phyloP scores from a whole-genome alignment of 2,888 invertebrate species.

The Agonopterix alstromeriana region DNA sequence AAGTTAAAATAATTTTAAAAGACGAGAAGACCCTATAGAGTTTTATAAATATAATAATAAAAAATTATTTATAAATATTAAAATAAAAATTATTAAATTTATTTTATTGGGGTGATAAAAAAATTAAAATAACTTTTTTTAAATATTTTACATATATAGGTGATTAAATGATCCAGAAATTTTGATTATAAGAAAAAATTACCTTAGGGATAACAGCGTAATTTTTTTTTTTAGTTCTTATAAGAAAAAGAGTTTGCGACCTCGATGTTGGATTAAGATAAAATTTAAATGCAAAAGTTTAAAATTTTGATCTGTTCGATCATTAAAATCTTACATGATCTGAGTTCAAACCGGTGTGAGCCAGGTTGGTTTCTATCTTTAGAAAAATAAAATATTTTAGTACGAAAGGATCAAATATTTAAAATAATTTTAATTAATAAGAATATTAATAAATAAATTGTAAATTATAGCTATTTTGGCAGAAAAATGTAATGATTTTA shows the following conservation, averaged over 20 bases:
- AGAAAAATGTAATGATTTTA: conserved; percentile 84
- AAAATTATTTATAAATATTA: conserved; percentile 42
- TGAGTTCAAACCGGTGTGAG: conserved; percentile 92
- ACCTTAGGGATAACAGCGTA: conserved; percentile 92
- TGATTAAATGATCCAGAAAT: conserved; percentile 75
- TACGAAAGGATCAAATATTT: conserved; percentile 86
- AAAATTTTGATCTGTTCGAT: conserved; percentile 87
- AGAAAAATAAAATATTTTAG: conserved; percentile 77
- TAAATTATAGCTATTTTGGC: conserved; percentile 72
- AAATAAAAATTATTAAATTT: conserved; percentile 36
- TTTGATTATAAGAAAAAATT: conserved; percentile 82
- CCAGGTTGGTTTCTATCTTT: conserved; percentile 92
- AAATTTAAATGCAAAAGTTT: conserved; percentile 81
- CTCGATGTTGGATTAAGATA: conserved; percentile 93
- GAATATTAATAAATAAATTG: conserved; percentile 43
- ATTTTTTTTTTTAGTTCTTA: conserved; percentile 85
- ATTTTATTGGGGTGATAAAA: conserved; percentile 81
- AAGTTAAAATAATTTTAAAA: conserved; percentile 80
- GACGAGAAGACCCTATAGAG: conserved; percentile 90
- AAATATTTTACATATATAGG: conserved; percentile 37
- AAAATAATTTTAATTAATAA: conserved; percentile 61
- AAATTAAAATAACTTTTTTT: conserved; percentile 78
- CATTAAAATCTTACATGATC: conserved; percentile 90
- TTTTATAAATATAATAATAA: conserved; percentile 66
- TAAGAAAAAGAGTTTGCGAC: conserved; percentile 86